Evolutionary conservation across 1,140 invertebrate species (phyloP).

Genomic region (Octopus sinensis): DNA sequence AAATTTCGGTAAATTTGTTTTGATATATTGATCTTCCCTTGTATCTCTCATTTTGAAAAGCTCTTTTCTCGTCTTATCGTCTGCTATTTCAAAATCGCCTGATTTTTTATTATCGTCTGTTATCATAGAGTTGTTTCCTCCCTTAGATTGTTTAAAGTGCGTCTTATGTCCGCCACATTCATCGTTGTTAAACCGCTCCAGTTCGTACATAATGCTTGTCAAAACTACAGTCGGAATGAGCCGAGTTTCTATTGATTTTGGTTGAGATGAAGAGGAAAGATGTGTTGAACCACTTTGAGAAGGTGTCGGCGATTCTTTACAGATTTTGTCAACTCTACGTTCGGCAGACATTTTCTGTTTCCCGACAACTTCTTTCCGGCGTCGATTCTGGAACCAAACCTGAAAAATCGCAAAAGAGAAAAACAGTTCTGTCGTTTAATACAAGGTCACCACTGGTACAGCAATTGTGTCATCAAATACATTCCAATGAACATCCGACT

Average conservation of each 20-base stretch:
- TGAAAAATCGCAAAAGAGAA: slow-evolving; percentile 14
- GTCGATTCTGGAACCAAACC: slow-evolving; percentile 54
- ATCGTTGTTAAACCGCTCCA: slow-evolving; percentile 32
- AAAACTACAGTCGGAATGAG: slow-evolving; percentile 46
- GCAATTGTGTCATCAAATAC: no score
- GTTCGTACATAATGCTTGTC: slow-evolving; percentile 45
- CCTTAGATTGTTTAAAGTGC: no score
- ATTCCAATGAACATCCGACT: no score
- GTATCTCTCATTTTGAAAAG: slow-evolving; percentile 20
- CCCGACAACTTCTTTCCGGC: slow-evolving; percentile 49
- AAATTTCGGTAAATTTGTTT: slow-evolving; percentile 9
- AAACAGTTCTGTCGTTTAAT: no score
- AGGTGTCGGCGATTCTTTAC: neutral
- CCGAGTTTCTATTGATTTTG: neutral
- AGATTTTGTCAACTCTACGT: neutral
- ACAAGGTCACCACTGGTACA: no score
- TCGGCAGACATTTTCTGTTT: neutral
- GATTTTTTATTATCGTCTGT: slow-evolving; percentile 32
- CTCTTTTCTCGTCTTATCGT: slow-evolving; percentile 32
- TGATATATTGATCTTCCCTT: slow-evolving; percentile 16
- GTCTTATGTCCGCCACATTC: no score
- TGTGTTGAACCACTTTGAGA: neutral
- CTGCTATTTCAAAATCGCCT: no score
- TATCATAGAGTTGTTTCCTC: no score
- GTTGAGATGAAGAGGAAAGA: neutral